Evolutionary conservation across 2,113 vertebrate species (phyloP), one percentile per base, ranked within the genome.

Genomic region (Pholis gunnellus): DNA sequence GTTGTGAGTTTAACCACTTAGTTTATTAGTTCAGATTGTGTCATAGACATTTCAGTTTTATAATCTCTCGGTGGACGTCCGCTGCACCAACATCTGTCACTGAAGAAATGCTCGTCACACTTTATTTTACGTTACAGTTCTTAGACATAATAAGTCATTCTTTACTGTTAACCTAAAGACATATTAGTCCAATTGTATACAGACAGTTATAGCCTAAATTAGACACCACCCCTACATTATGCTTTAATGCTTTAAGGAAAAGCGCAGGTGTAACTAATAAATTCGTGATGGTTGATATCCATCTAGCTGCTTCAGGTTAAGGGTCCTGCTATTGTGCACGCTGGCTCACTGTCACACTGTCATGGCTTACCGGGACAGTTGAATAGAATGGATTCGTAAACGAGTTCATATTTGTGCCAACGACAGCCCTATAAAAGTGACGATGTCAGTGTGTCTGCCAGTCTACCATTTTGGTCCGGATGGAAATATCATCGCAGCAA

Each of bases 51-150:
- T 31, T 31, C 29, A 31, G 29, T 31, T 31, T 3, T 31, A 31
- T 2, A 31, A 31, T 34, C 34, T 34, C 34, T 34, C 31, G 3
- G 31, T 31, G 31, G 31, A 31, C 4, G 31, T 4, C 31, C 31
- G 0, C 31, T 31, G 4, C 31, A 31, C 31, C 31, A 34, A 34
- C 64, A 31, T 52, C 73, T 75, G 65, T 79, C 67, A 80, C 64
- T 40, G 20, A 46, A 29, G 44, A 52, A 66, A 60, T 72, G 36
- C 46, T 31, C 13, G 52, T 56, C 52, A 0, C 52, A n/a, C 22
- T 56, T 56, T 56, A 13, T 56, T 56, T 27, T 56, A n/a, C n/a
- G 14, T 27, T 56, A n/a, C n/a, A 27, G 10, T 52, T 22, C 18
- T 9, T 8, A 52, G 50, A 52, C 8, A 13, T 13, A 27, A 56